Conservation (phyloP, 2,888 invertebrate genomes). For the Caenorhabditis imperialis region DNA sequence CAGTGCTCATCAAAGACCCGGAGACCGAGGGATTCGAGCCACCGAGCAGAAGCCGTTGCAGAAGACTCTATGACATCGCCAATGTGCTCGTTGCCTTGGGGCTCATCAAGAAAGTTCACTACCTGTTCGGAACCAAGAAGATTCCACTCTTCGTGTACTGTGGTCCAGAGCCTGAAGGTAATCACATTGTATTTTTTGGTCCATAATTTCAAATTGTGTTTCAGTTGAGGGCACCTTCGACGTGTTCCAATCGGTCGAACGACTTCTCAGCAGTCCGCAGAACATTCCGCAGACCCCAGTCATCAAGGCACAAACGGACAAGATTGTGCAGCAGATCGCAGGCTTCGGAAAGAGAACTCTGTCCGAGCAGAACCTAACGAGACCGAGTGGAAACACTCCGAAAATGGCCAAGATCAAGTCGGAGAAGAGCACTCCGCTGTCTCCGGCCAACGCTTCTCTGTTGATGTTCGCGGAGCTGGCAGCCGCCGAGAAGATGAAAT, state of each 20-base stretch:
- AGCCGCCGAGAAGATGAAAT: constrained; percentile 37
- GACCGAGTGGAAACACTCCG: constrained; percentile 17
- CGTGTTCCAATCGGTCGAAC: constrained; percentile 53
- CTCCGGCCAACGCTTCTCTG: constrained; percentile 29
- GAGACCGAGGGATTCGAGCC: constrained; percentile 77
- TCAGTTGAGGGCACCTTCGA: constrained; percentile 54
- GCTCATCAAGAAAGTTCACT: constrained; percentile 84
- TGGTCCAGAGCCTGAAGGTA: constrained; percentile 76
- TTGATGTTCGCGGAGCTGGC: constrained; percentile 66
- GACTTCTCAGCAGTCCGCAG: constrained; percentile 44
- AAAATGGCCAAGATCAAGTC: constrained; percentile 59
- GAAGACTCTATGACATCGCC: constrained; percentile 86
- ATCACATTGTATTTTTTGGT: too few relatives aligned
- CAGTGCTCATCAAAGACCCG: constrained; percentile 77
- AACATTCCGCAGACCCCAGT: constrained; percentile 59
- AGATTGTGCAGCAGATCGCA: constrained; percentile 47
- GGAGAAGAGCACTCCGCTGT: constrained; percentile 5
- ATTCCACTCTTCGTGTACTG: constrained; percentile 78
- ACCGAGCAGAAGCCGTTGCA: constrained; percentile 77
- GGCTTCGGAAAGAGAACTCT: constrained; percentile 56
- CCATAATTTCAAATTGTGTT: too few relatives aligned
- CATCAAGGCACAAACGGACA: constrained; percentile 56
- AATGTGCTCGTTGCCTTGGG: constrained; percentile 86
- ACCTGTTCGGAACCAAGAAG: constrained; percentile 78
- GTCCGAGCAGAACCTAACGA: constrained; percentile 50